These are phyloP conservation scores for Taeniopygia guttata DNA, from an alignment of 2,797 vertebrate species.

Conservation along the genomic window DNA sequence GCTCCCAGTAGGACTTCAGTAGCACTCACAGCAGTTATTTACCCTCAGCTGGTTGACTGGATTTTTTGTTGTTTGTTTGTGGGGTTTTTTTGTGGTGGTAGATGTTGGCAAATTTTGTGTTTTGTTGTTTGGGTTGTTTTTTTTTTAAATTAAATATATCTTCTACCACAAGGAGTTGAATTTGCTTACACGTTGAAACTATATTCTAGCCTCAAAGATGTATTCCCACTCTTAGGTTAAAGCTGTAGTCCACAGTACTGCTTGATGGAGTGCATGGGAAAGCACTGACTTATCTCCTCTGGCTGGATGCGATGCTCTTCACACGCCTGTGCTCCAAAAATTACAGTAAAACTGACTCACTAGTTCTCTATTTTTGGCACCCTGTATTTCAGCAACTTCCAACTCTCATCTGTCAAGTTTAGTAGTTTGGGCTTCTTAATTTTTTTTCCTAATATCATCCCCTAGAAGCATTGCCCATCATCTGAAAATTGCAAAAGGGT, in stretches of 20 bases:
- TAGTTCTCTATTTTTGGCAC: not conserved
- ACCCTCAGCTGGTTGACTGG: not conserved
- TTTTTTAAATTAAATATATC: not conserved
- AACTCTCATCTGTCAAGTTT: not conserved
- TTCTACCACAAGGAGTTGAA: not conserved
- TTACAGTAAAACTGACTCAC: not conserved
- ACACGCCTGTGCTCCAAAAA: not conserved
- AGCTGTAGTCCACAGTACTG: not conserved
- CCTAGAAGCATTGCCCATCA: not conserved
- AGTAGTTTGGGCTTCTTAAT: accelerated
- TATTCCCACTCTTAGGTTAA: not conserved
- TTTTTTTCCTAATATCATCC: not conserved
- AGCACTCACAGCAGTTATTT: not conserved
- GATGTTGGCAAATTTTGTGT: not conserved
- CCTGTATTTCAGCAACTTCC: not conserved
- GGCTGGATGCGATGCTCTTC: not conserved
- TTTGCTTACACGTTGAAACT: not conserved
- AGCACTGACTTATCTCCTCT: not conserved
- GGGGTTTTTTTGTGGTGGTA: accelerated
- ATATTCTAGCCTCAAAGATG: not conserved
- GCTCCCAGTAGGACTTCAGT: not conserved
- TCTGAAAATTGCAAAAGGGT: not conserved
- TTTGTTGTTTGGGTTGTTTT: not conserved
- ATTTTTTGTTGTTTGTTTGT: not conserved
- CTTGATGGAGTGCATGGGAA: not conserved